Evolutionary conservation across 2,888 invertebrate species (phyloP).

Genomic region (Microplitis deprimator): DNA sequence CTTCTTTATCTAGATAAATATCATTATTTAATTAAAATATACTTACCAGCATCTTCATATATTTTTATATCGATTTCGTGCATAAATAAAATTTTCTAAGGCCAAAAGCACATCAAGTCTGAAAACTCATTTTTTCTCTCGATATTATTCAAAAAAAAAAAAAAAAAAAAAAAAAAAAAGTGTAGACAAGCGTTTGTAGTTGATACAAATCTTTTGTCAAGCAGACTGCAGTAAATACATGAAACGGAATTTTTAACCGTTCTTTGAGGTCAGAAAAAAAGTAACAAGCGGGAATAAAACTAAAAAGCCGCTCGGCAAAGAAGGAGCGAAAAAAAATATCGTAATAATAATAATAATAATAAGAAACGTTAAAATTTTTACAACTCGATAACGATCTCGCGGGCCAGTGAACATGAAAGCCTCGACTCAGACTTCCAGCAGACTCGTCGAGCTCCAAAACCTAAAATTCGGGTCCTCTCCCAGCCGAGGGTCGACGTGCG

Average conservation of each 20-base stretch:
- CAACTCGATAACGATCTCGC: constrained; percentile 16
- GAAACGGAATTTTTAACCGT: background rate
- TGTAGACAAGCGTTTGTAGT: background rate
- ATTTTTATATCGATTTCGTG: too few relatives aligned
- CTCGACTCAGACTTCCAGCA: background rate
- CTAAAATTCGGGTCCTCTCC: background rate
- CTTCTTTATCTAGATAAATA: too few relatives aligned
- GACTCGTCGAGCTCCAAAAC: background rate
- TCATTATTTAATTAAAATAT: too few relatives aligned
- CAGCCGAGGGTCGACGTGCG: background rate
- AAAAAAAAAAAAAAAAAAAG: background rate
- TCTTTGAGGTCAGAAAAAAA: background rate
- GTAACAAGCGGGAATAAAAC: background rate
- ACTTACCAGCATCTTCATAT: too few relatives aligned
- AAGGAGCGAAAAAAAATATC: background rate
- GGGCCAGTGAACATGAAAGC: constrained; percentile 5
- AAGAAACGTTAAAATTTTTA: constrained; percentile 11
- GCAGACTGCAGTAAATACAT: background rate
- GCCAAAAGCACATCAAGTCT: too few relatives aligned
- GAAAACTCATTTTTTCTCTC: too few relatives aligned
- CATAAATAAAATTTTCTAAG: too few relatives aligned
- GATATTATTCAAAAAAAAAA: background rate
- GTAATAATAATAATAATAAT: constrained; percentile 5
- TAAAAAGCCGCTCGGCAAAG: background rate
- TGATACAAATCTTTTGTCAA: background rate